These are phyloP conservation scores for Euzetes globulus DNA, from an alignment of 2,888 invertebrate genomes.

Conservation along the genomic window DNA sequence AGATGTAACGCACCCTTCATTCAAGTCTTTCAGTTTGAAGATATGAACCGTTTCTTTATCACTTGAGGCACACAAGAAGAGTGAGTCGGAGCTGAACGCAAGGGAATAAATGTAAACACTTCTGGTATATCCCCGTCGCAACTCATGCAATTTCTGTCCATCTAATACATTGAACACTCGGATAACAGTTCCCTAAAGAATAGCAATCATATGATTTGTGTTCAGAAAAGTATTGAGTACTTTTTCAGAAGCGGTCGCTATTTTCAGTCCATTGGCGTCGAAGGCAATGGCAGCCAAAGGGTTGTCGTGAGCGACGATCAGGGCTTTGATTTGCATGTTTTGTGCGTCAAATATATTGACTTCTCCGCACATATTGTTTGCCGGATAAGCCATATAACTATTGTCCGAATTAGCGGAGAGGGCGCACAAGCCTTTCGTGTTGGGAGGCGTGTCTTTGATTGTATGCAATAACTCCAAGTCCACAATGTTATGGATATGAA, in stretches of 20 bases:
- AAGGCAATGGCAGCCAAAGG: conserved; percentile 91
- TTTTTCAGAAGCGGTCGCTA: conserved; percentile 54
- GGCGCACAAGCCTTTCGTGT: conserved; percentile 84
- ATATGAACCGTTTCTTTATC: conserved; percentile 97
- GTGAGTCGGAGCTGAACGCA: conserved; percentile 84
- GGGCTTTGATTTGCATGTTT: conserved; percentile 87
- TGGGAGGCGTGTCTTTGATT: conserved; percentile 94
- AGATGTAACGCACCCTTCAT: conserved; percentile 49
- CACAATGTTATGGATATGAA: conserved; percentile 96
- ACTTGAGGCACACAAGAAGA: conserved; percentile 85
- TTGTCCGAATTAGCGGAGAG: conserved; percentile 79
- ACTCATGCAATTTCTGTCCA: conserved; percentile 84
- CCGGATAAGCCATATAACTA: conserved; percentile 94
- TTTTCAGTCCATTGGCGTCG: conserved; percentile 61
- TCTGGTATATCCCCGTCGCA: conserved; percentile 68
- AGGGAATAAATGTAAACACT: conserved; percentile 91
- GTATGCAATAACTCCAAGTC: conserved; percentile 98
- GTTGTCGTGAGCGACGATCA: conserved; percentile 94
- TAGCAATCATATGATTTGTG: too few species aligned
- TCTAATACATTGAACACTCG: conserved; percentile 80
- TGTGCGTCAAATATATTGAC: conserved; percentile 91
- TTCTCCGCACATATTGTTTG: conserved; percentile 84
- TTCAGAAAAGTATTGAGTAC: too few species aligned
- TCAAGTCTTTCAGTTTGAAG: conserved; percentile 76
- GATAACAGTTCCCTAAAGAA: conserved; percentile 79